Conservation (phyloP, 2,888 invertebrate species). For the Eupithecia vulgata region DNA sequence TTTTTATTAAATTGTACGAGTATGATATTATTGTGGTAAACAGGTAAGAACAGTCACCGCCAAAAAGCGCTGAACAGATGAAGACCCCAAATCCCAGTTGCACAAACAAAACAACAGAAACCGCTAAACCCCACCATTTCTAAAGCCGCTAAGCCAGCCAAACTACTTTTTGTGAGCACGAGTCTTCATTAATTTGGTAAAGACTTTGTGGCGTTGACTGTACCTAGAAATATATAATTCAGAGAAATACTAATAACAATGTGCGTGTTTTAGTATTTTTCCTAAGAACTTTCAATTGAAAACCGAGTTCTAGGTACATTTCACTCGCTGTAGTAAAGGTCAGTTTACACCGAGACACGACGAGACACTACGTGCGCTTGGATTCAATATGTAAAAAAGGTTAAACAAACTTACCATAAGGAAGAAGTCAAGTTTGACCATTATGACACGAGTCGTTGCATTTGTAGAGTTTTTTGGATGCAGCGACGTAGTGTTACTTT, state of each 20-base stretch:
- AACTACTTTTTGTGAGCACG: background rate
- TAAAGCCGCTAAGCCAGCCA: background rate
- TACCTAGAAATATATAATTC: background rate
- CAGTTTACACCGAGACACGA: no score
- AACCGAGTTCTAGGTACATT: background rate
- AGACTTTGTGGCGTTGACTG: background rate
- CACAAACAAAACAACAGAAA: background rate
- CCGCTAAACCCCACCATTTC: background rate
- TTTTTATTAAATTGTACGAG: no score
- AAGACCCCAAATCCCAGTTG: background rate
- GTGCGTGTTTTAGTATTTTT: background rate
- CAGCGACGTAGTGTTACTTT: no score
- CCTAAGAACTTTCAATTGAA: background rate
- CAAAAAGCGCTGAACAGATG: background rate
- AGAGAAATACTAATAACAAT: no score
- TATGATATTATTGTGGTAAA: no score
- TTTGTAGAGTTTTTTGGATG: no score
- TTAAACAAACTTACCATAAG: no score
- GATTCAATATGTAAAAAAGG: no score
- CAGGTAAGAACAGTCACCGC: no score
- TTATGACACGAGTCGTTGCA: no score
- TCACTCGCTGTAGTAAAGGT: background rate
- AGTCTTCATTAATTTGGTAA: background rate
- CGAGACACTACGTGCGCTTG: no score
- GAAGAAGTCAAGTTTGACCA: no score